Evolutionary conservation across 1,140 invertebrate species (phyloP), one percentile per base, ranked within the genome.

Genomic region (Papilio helenus): DNA sequence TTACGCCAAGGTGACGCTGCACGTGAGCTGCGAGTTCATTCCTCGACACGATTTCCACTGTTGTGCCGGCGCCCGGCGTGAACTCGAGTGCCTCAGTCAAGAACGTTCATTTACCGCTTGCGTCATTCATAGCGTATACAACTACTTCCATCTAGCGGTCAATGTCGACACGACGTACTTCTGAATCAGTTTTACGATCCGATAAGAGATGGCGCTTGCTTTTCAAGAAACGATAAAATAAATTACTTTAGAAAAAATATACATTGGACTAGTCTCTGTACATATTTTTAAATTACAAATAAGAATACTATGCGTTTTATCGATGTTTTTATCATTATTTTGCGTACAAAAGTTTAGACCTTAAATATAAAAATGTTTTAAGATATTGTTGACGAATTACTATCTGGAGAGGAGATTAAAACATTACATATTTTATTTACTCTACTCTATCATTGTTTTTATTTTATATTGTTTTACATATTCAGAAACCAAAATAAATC

Each of bases 31-130:
- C 81, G 85, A 87, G 86, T 89, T 87, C 86, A 87, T 83, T 85
- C 84, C 81, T 85, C 87, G 85, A 83, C 81, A 84, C 86, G 82
- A 86, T 87, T 85, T 88, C 85, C 84, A 84, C 82, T 89, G 88
- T 88, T 91, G 86, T 90, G 85, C 88, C 89, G 80, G 79, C 76
- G 65, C 80, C 44, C 23, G 71, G 86, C 83, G 86, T 90, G 92
- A 94, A 94, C 92, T 91, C 90, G 80, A 87, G 87, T 85, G 79
- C 83, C 85, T 84, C 90, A 92, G 92, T 94, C 92, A 93, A 94
- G 93, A 92, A 93, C 93, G 92, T 94, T 94, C 93, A 88, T 94
- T 94, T 90, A 94, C 91, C 92, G 90, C 86, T 80, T 80, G 84
- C 87, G 89, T 89, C 90, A 92, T 88, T 88, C 83, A 85, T 83